Conservation (phyloP, 2,113 vertebrate genomes). For the Archilochus colubris region DNA sequence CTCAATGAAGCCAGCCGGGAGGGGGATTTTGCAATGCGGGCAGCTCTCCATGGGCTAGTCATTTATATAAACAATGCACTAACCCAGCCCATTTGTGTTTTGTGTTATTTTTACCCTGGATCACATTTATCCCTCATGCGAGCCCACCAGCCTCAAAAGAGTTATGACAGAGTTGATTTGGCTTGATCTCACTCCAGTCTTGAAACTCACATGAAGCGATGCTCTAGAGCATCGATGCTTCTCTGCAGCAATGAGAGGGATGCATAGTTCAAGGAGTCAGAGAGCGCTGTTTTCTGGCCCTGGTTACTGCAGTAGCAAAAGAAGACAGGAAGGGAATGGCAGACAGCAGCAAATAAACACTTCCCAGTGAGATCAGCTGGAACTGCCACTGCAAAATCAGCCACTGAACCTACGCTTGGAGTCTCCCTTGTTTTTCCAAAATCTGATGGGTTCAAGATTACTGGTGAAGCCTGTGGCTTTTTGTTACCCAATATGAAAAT, state of each 20-base stretch:
- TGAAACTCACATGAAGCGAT: accelerated
- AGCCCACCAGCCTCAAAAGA: neutral
- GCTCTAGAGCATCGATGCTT: neutral
- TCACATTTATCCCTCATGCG: neutral
- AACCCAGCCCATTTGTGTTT: neutral
- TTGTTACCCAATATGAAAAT: neutral
- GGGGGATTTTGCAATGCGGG: neutral
- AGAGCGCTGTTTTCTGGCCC: neutral
- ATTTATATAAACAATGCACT: neutral
- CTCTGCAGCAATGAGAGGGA: neutral
- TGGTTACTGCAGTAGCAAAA: conserved; percentile 32
- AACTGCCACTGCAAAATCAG: neutral
- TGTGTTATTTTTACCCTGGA: neutral
- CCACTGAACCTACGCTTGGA: neutral
- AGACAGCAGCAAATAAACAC: conserved; percentile 36
- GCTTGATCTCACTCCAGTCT: neutral
- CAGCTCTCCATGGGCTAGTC: neutral
- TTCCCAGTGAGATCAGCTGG: neutral
- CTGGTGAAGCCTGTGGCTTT: neutral
- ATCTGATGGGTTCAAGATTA: neutral
- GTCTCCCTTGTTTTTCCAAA: neutral
- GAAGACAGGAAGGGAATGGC: conserved; percentile 34
- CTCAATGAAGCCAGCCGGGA: neutral
- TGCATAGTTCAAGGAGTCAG: neutral
- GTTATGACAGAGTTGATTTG: neutral